Base-by-base conservation (phyloP, 1,140 invertebrate genomes). In the Dysdera silvatica region DNA sequence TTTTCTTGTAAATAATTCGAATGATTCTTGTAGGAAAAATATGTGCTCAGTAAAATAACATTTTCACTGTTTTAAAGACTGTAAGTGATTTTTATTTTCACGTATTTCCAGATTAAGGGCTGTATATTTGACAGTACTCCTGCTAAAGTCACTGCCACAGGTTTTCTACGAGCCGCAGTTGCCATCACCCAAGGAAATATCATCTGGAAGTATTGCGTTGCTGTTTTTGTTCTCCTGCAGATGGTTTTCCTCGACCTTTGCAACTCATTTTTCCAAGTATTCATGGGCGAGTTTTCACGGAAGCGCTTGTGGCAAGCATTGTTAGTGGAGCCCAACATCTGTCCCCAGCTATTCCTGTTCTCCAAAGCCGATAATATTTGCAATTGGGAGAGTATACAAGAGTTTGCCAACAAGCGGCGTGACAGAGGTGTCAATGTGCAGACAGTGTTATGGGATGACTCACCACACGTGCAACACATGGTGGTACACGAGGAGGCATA, bases 41-140 rank as follows among this genome's bases (percentile, higher is more conserved):
- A n/a, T n/a, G n/a, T n/a, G n/a, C n/a, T n/a, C n/a, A n/a, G n/a
- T n/a, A n/a, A n/a, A n/a, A n/a, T n/a, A n/a, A n/a, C n/a, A n/a
- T n/a, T n/a, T n/a, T n/a, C n/a, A n/a, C n/a, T n/a, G n/a, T 57
- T 67, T 41, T 54, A 80, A 54, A 79, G 76, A 40, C 75, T 80
- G 32, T 67, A 37, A 37, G n/a, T 8, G 4, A 29, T 23, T 26
- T 23, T 63, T 41, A 5, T 28, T 12, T 48, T n/a, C n/a, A n/a
- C n/a, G n/a, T n/a, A n/a, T n/a, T n/a, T 63, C 6, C 18, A 84
- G 74, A 79, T 88, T 3, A 81, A 82, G 67, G 87, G 87, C 12
- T 82, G 85, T 2, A 85, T 88, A 53, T 87, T 88, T 70, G 87
- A 89, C 71, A 88, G 86, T 54, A 83, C 82, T 10, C 86, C 86